Conservation (phyloP, 2,113 vertebrate species). For the Protobothrops flavoviridis region DNA sequence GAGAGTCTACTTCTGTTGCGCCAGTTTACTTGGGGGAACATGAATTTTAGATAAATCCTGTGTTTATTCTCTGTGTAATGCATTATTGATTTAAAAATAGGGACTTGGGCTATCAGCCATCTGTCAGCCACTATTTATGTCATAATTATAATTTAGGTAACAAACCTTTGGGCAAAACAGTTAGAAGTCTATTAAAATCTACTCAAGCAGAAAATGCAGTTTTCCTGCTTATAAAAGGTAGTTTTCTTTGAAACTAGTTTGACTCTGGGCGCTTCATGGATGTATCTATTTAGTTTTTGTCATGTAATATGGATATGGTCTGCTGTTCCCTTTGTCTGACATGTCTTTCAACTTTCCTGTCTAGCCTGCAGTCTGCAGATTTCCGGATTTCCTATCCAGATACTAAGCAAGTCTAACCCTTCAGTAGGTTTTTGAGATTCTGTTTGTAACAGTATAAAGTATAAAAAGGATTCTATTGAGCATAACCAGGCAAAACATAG, state of each 20-base stretch:
- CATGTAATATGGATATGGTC: background rate
- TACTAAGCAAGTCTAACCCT: background rate
- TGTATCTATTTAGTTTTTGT: background rate
- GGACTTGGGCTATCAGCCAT: background rate
- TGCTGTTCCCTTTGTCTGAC: background rate
- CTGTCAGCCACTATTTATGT: background rate
- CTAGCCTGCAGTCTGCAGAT: background rate
- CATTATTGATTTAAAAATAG: background rate
- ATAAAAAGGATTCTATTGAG: background rate
- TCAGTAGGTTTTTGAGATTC: background rate
- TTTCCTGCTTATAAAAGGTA: background rate
- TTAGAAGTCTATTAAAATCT: background rate
- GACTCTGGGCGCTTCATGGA: background rate
- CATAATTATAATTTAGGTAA: background rate
- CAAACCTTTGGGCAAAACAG: background rate
- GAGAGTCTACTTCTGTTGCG: background rate
- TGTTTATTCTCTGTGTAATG: background rate
- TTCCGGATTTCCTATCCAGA: background rate
- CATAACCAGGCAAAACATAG: background rate
- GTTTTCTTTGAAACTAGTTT: background rate
- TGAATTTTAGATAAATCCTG: slow-evolving; percentile 8
- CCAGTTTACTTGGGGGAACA: background rate
- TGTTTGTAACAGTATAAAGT: background rate
- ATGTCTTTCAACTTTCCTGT: background rate
- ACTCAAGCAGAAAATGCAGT: background rate